phyloP scores from a whole-genome alignment of 2,797 vertebrate genomes.

The Odontamblyopus rebecca region DNA sequence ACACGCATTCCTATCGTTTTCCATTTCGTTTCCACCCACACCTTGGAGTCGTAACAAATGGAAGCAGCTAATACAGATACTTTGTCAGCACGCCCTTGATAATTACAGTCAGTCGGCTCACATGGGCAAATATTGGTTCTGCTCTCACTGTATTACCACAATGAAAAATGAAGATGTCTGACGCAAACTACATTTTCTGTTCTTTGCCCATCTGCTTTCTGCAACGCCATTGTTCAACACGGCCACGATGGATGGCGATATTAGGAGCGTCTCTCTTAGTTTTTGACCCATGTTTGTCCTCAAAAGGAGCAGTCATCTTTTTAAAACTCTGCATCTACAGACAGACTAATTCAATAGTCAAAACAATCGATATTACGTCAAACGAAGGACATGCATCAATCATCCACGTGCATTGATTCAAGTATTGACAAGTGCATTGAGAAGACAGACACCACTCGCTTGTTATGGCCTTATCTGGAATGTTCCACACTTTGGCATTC shows the following conservation, averaged over 20 bases:
- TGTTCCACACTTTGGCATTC: background rate
- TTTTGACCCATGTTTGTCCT: background rate
- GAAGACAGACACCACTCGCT: background rate
- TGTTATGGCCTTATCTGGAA: background rate
- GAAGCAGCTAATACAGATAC: constrained; percentile 27
- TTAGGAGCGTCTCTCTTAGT: background rate
- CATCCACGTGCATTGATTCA: background rate
- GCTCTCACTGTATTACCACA: constrained; percentile 21
- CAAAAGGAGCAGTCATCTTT: background rate
- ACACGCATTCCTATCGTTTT: constrained; percentile 13
- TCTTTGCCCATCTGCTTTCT: constrained; percentile 31
- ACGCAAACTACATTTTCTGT: constrained; percentile 19
- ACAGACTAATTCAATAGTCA: background rate
- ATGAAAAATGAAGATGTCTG: constrained; percentile 12
- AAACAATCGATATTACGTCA: background rate
- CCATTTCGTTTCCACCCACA: constrained; percentile 8
- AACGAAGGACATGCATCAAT: background rate
- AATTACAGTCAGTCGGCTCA: constrained; percentile 28
- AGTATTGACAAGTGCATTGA: background rate
- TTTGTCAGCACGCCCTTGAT: constrained; percentile 29
- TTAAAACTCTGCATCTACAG: background rate
- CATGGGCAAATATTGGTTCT: constrained; percentile 28
- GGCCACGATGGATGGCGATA: background rate
- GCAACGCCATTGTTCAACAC: constrained; percentile 16
- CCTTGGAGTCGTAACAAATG: constrained; percentile 23